phyloP scores from a whole-genome alignment of 2,888 invertebrate genomes.

The Endotricha flammealis region DNA sequence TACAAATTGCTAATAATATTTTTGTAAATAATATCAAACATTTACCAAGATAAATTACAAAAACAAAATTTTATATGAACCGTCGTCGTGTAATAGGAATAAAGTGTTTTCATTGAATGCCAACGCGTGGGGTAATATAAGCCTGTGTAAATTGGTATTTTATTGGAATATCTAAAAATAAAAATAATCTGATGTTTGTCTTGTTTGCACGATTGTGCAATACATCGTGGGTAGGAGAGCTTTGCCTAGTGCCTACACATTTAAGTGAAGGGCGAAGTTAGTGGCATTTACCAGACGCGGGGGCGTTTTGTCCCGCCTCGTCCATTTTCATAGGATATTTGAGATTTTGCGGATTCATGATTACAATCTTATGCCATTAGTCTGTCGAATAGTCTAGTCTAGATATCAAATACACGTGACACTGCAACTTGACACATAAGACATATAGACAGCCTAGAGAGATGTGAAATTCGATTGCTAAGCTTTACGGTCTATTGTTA shows the following conservation, averaged over 20 bases:
- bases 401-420: not conserved
- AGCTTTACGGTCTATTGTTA: no score
- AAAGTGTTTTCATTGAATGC: slow-evolving; percentile 4
- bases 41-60: no score
- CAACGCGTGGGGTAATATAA: slow-evolving; percentile 4
- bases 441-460: no score
- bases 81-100: not conserved
- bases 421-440: not conserved
- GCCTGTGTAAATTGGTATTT: slow-evolving; percentile 12
- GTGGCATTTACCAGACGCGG: slow-evolving; percentile 48
- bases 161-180: slow-evolving; percentile 28
- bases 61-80: no score
- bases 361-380: not conserved
- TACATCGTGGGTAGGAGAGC: slow-evolving; percentile 29
- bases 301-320: no score
- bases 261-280: slow-evolving; percentile 46
- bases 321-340: slow-evolving; percentile 32
- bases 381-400: not conserved
- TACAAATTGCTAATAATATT: no score
- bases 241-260: slow-evolving; percentile 42
- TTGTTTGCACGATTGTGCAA: slow-evolving; percentile 26
- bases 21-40: no score
- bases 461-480: no score
- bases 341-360: slow-evolving; percentile 18
- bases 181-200: slow-evolving; percentile 16